Evolutionary conservation across 2,888 invertebrate genomes (phyloP).

Genomic region (Chalcosyrphus nemorum): DNA sequence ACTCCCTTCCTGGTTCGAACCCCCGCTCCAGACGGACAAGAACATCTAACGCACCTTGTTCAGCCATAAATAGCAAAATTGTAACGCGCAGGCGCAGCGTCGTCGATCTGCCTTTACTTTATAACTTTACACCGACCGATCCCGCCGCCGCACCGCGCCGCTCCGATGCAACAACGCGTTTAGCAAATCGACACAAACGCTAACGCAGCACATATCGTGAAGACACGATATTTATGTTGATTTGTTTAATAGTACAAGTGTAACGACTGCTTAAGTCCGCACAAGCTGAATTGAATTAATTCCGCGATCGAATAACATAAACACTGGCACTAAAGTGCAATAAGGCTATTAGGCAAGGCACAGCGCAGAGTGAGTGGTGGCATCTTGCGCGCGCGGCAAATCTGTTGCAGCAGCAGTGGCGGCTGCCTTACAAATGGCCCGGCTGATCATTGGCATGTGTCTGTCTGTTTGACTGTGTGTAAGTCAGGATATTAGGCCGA

Average conservation of each 20-base stretch:
- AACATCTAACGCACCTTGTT: constrained; percentile 51
- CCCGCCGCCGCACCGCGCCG: neutral
- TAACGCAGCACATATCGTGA: constrained; percentile 65
- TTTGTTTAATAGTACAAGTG: constrained; percentile 73
- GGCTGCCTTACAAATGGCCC: constrained; percentile 70
- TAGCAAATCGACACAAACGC: constrained; percentile 61
- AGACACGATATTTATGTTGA: constrained; percentile 73
- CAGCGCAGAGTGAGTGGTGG: constrained; percentile 51
- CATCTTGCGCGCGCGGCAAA: constrained; percentile 53
- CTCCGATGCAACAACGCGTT: constrained; percentile 41
- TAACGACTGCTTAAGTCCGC: constrained; percentile 72
- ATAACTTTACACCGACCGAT: too few relatives aligned
- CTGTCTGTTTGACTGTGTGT: constrained; percentile 48
- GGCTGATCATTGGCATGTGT: constrained; percentile 72
- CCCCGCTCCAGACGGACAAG: neutral
- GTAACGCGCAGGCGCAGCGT: constrained; percentile 31
- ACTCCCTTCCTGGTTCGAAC: constrained; percentile 39
- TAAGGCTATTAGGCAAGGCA: constrained; percentile 70
- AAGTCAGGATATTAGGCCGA: constrained; percentile 60
- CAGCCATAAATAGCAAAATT: constrained; percentile 52
- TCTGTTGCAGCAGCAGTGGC: constrained; percentile 16
- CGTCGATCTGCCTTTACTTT: neutral
- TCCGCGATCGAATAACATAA: constrained; percentile 72
- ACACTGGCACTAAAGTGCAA: constrained; percentile 72
- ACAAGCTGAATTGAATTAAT: constrained; percentile 69